Evolutionary conservation across 2,888 invertebrate species (phyloP).

Genomic region (Beris chalybata): DNA sequence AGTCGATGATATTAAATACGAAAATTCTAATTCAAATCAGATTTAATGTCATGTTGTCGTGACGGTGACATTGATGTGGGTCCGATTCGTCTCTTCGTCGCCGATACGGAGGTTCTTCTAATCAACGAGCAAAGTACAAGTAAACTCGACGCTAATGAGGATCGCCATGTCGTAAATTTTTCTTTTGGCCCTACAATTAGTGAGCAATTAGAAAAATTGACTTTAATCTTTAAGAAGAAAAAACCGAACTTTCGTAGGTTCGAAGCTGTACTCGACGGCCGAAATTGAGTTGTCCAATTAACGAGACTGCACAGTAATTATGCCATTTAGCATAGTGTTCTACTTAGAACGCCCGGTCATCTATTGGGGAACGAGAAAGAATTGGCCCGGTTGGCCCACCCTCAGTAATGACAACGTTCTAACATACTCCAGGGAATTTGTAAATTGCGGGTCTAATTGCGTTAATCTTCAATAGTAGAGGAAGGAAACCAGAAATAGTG

Average conservation of each 20-base stretch:
- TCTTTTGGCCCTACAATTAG: slow-evolving; percentile 16
- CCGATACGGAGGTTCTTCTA: not conserved
- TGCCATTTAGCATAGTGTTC: too few species aligned
- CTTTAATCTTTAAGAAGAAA: too few species aligned
- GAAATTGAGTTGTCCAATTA: too few species aligned
- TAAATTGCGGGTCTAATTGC: slow-evolving; percentile 21
- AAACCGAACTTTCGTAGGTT: too few species aligned
- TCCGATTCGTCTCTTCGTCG: slow-evolving; percentile 13
- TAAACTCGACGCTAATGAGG: slow-evolving; percentile 20
- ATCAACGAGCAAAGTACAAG: not conserved
- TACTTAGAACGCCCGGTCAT: not conserved
- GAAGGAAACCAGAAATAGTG: not conserved
- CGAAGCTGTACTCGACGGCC: too few species aligned
- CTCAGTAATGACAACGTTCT: slow-evolving; percentile 11
- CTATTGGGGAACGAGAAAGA: too few species aligned
- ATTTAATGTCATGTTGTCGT: slow-evolving; percentile 32
- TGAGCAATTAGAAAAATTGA: not conserved
- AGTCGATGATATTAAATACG: slow-evolving; percentile 1
- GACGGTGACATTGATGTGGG: slow-evolving; percentile 28
- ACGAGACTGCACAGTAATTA: too few species aligned
- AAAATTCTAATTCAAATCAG: slow-evolving; percentile 26
- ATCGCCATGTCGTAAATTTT: slow-evolving; percentile 25
- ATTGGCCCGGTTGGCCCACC: slow-evolving; percentile 4
- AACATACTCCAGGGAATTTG: slow-evolving; percentile 16
- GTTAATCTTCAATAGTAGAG: slow-evolving; percentile 5